Percentiles rank a stretch among this genome's conserved stretches.
Conservation (phyloP, 2,888 invertebrate genomes). For the Hirtodrosophila histrioides region DNA sequence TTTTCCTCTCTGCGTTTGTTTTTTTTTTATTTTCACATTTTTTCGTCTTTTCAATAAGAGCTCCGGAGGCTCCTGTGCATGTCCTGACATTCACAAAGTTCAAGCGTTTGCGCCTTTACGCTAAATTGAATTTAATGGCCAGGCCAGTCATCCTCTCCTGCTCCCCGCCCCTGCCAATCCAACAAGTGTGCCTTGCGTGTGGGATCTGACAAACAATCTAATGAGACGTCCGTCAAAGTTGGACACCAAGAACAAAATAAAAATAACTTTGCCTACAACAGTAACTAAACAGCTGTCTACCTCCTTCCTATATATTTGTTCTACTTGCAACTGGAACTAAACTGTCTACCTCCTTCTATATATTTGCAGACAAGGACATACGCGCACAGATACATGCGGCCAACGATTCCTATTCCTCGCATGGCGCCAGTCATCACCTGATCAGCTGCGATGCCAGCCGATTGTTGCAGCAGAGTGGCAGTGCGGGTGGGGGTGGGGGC, state of each 20-base stretch:
- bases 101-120: slow-evolving; percentile 73
- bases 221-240: slow-evolving; percentile 63
- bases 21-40: slow-evolving; percentile 28
- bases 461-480: slow-evolving; percentile 47
- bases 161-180: background rate
- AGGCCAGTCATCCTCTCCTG: slow-evolving; percentile 11
- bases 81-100: slow-evolving; percentile 52
- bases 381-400: slow-evolving; percentile 80
- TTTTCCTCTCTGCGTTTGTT: slow-evolving; percentile 18
- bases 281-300: slow-evolving; percentile 24
- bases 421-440: slow-evolving; percentile 65
- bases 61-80: slow-evolving; percentile 36
- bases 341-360: slow-evolving; percentile 7
- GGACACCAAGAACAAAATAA: slow-evolving; percentile 24
- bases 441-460: slow-evolving; percentile 71
- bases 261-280: slow-evolving; percentile 22
- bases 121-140: slow-evolving; percentile 76
- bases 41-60: slow-evolving; percentile 53
- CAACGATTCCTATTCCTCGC: slow-evolving; percentile 68
- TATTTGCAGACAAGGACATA: slow-evolving; percentile 83
- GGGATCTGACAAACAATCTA: slow-evolving; percentile 48
- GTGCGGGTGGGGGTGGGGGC: background rate
- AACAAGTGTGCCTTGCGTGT: slow-evolving; percentile 46
- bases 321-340: slow-evolving; percentile 29
- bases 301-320: slow-evolving; percentile 17